A percentile compares a stretch with the other conserved stretches of the same genome.
Evolutionary conservation across 2,797 vertebrate genomes (phyloP).

Genomic region (Telmatherina bonti): DNA sequence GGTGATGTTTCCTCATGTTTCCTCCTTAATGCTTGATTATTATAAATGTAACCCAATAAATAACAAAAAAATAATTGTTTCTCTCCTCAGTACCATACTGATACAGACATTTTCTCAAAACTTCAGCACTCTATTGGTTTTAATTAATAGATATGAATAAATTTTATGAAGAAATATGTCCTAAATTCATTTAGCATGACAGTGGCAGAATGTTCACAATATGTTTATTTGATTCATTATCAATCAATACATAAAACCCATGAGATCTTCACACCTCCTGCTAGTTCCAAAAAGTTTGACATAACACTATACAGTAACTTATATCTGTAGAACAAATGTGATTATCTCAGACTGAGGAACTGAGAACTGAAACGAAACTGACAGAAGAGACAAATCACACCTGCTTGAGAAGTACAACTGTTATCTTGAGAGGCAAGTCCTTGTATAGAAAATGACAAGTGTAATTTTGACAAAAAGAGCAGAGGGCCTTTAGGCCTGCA

Average conservation of each 20-base stretch:
- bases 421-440: constrained; percentile 69
- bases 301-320: background rate
- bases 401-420: constrained; percentile 52
- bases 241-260: background rate
- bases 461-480: constrained; percentile 80
- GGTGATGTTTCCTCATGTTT: background rate
- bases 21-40: constrained; percentile 7
- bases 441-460: constrained; percentile 82
- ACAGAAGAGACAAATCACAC: constrained; percentile 56
- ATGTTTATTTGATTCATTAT: background rate
- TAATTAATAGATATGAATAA: background rate
- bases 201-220: background rate
- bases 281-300: background rate
- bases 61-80: background rate
- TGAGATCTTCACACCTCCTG: background rate
- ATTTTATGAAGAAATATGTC: background rate
- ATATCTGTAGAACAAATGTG: constrained; percentile 15
- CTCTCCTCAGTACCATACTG: background rate
- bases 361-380: constrained; percentile 45
- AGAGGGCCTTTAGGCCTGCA: constrained; percentile 59
- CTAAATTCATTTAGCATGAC: background rate
- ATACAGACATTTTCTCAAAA: background rate
- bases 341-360: constrained; percentile 21
- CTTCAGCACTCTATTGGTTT: background rate
- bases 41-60: background rate